phyloP scores from a whole-genome alignment of 2,797 vertebrate species.

The Acanthurus lineatus region DNA sequence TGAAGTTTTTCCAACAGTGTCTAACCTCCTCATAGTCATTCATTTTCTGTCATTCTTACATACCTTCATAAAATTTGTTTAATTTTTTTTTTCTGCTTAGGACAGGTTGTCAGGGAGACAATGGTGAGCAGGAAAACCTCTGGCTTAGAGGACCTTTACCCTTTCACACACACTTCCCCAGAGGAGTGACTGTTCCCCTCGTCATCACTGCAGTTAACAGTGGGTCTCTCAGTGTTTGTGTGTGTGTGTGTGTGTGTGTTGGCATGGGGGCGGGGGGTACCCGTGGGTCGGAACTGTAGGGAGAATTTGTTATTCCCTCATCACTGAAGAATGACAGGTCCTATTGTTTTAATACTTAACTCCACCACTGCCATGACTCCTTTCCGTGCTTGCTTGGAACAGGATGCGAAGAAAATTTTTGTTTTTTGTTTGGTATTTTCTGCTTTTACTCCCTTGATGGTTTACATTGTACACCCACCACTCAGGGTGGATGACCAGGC shows the following conservation, averaged over 20 bases:
- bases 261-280: slow-evolving; percentile 18
- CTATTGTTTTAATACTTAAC: slow-evolving; percentile 83
- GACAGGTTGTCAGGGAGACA: slow-evolving; percentile 81
- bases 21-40: slow-evolving; percentile 45
- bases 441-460: slow-evolving; percentile 48
- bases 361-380: slow-evolving; percentile 75
- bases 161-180: slow-evolving; percentile 78
- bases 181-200: slow-evolving; percentile 63
- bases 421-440: slow-evolving; percentile 51
- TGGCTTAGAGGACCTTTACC: slow-evolving; percentile 75
- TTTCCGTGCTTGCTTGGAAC: slow-evolving; percentile 68
- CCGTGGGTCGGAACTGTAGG: slow-evolving; percentile 62
- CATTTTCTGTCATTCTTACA: slow-evolving; percentile 66
- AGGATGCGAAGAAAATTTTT: slow-evolving; percentile 69
- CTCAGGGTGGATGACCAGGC: slow-evolving; percentile 43
- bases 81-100: slow-evolving; percentile 69
- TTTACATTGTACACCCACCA: slow-evolving; percentile 62
- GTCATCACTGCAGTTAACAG: slow-evolving; percentile 75
- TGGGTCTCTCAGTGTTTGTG: too few relatives aligned
- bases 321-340: slow-evolving; percentile 82
- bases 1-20: slow-evolving; percentile 48
- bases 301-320: slow-evolving; percentile 83
- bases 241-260: too few relatives aligned
- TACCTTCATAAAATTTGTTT: slow-evolving; percentile 74
- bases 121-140: slow-evolving; percentile 84